Base-by-base conservation (phyloP, 1,140 invertebrate genomes). In the Oncopodura yosiiana region DNA sequence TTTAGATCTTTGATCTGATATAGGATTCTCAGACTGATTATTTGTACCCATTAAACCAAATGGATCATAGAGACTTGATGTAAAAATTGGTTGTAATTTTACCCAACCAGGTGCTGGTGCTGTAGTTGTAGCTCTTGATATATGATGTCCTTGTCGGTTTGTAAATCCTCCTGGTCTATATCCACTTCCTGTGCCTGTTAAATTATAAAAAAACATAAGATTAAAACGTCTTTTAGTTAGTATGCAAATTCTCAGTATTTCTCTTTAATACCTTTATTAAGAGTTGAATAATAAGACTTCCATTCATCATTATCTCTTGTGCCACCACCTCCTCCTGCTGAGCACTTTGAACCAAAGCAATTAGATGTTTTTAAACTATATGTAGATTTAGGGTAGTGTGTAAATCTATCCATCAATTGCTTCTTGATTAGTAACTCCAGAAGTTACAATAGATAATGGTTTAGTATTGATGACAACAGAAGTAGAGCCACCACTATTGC, bases 41-140 rank as follows among this genome's bases (percentile, higher is more conserved):
- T n/a, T n/a, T n/a, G n/a, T n/a, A n/a, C n/a, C n/a, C n/a, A n/a
- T n/a, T n/a, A n/a, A 43, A 18, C 42, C 23, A 38, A 61, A 61
- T 19, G 62, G 62, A 32, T 63, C 62, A 30, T 63, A 63, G 1
- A 37, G 23, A 18, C 42, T 24, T 29, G 56, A 48, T 12, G 56
- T 42, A 12, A 29, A 23, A 3, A 58, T 26, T 12, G 62, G 50
- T 45, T 58, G 42, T 3, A 63, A 23, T 50, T 63, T 55, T 18
- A 63, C 58, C 62, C 62, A 63, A 5, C 30, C 36, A 12, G 54
- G 45, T 18, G 54, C 14, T 1, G 45, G 23, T 38, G 12, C 21
- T 39, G 60, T 46, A 3, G 52, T 54, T 4, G 45, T 46, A 14
- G 43, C 9, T 12, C 6, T 26, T 34, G 8, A 9, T 8, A 8